These are phyloP conservation scores for Amphipoea oculea DNA, from an alignment of 2,888 invertebrate species.

Conservation along the genomic window DNA sequence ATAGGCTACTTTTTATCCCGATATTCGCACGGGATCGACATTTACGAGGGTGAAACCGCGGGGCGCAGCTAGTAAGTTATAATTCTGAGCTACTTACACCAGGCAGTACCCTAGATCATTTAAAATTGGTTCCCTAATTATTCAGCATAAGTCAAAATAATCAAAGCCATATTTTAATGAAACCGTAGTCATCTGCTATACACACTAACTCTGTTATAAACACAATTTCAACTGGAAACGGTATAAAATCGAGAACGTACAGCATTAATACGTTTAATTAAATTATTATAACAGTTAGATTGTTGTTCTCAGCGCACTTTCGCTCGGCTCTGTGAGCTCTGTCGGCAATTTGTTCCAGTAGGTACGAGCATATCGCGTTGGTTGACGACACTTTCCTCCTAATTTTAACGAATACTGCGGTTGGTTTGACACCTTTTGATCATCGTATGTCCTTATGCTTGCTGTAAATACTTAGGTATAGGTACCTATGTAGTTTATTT, in stretches of 20 bases:
- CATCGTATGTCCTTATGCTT: not conserved
- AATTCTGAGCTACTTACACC: not conserved
- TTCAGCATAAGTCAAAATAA: not conserved
- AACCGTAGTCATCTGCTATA: not conserved
- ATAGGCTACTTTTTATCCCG: too few relatives aligned
- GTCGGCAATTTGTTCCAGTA: slow-evolving; percentile 44
- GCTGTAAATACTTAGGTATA: not conserved
- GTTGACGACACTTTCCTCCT: slow-evolving; percentile 25
- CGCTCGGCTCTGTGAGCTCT: slow-evolving; percentile 36
- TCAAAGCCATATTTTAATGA: not conserved
- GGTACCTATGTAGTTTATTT: not conserved
- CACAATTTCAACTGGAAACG: not conserved
- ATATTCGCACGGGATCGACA: too few relatives aligned
- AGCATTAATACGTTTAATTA: slow-evolving; percentile 41
- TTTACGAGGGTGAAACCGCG: too few relatives aligned
- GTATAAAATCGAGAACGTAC: slow-evolving; percentile 41
- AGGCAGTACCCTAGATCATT: not conserved
- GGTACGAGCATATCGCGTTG: slow-evolving; percentile 3
- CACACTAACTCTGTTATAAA: not conserved
- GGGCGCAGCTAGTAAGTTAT: not conserved
- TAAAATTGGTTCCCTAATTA: not conserved
- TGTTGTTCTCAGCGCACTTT: slow-evolving; percentile 53
- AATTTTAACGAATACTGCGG: not conserved
- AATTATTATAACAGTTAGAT: slow-evolving; percentile 55
- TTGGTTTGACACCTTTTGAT: not conserved